Evolutionary conservation across 2,888 invertebrate genomes (phyloP).

Genomic region (Napeogenes sylphis): DNA sequence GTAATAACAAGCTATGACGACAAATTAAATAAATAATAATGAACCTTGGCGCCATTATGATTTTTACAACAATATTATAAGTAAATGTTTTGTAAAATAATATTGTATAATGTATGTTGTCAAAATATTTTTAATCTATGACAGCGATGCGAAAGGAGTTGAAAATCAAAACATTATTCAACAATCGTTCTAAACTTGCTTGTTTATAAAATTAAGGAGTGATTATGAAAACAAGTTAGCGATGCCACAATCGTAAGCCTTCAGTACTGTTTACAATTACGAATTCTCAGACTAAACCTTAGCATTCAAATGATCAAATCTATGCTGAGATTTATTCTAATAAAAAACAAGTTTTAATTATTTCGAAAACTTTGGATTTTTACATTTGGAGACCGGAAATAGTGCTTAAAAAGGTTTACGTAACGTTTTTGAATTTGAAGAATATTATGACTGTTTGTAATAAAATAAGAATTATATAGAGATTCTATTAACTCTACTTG

Average conservation of each 20-base stretch:
- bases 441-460: no score
- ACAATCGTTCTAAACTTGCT: conserved; percentile 51
- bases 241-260: conserved; percentile 41
- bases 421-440: no score
- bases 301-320: not conserved
- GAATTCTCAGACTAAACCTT: not conserved
- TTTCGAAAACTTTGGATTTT: no score
- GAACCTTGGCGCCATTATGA: not conserved
- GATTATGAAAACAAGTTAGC: conserved; percentile 50
- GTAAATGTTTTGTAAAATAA: not conserved
- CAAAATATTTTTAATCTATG: conserved; percentile 57
- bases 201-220: conserved; percentile 61
- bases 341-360: no score
- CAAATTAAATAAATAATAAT: no score
- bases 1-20: no score
- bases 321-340: no score
- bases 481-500: no score
- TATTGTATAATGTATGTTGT: conserved; percentile 32
- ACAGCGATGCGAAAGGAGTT: conserved; percentile 39
- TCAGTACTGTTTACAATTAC: conserved; percentile 15
- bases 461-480: no score
- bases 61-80: not conserved
- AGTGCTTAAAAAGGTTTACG: no score
- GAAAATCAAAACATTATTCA: conserved; percentile 52
- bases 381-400: no score